Conservation (phyloP, 2,888 invertebrate species). For the Tenthredo notha region DNA sequence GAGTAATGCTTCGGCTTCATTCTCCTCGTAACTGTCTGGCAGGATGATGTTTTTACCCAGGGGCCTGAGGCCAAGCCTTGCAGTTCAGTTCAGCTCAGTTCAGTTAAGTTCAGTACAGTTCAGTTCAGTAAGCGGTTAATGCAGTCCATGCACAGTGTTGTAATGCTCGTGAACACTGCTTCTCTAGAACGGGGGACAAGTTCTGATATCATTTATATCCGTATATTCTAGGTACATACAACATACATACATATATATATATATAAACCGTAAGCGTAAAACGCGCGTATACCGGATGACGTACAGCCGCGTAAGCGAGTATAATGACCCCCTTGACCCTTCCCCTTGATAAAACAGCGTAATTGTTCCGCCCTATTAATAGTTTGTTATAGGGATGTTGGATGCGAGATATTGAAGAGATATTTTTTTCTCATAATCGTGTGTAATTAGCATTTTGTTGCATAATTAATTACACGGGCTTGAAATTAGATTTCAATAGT, state of each 20-base stretch:
- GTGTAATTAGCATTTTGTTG: too few relatives aligned
- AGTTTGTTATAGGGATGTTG: not conserved
- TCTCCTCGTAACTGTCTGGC: constrained; percentile 23
- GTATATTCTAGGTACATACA: not conserved
- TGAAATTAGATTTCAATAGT: not conserved
- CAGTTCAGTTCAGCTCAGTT: not conserved
- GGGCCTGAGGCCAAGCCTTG: not conserved
- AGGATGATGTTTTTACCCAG: constrained; percentile 35
- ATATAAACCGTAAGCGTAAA: constrained; percentile 21
- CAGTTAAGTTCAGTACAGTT: not conserved
- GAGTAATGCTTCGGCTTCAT: constrained; percentile 19
- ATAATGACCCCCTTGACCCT: constrained; percentile 43
- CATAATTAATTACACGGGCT: not conserved
- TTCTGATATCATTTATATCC: constrained; percentile 34
- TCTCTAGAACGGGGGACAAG: not conserved
- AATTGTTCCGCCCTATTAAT: constrained; percentile 32
- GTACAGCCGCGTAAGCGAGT: not conserved
- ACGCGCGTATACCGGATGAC: constrained; percentile 1
- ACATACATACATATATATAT: not conserved
- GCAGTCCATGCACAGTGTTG: constrained; percentile 18
- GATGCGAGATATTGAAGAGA: not conserved
- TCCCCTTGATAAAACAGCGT: not conserved
- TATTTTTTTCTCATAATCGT: not conserved
- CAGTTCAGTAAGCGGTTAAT: not conserved
- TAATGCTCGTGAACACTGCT: constrained; percentile 23